These are phyloP conservation scores for Barypeithes pellucidus DNA, from an alignment of 2,888 invertebrate species.

Conservation along the genomic window DNA sequence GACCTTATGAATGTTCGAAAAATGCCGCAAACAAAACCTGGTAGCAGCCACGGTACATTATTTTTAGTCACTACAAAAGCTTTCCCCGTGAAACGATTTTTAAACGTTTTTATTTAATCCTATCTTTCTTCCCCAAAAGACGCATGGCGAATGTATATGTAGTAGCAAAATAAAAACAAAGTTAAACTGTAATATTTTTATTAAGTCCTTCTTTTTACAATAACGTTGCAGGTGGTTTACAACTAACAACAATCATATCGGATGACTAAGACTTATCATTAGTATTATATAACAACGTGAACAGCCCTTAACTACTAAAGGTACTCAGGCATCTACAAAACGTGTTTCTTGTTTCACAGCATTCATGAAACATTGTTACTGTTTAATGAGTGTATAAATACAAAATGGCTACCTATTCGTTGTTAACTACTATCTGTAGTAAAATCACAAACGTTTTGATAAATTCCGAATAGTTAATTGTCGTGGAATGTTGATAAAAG, in stretches of 20 bases:
- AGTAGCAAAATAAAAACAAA: conserved; percentile 10
- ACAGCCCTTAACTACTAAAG: conserved; percentile 72
- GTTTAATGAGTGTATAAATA: conserved; percentile 69
- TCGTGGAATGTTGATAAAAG: not conserved
- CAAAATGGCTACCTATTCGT: conserved; percentile 61
- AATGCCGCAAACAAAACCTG: too few relatives aligned
- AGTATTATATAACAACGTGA: conserved; percentile 71
- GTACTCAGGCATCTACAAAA: conserved; percentile 71
- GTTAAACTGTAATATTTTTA: conserved; percentile 70
- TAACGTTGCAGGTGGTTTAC: conserved; percentile 70
- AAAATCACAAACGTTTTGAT: conserved; percentile 48
- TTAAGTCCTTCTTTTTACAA: conserved; percentile 70
- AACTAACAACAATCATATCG: conserved; percentile 70
- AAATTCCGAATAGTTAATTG: conserved; percentile 8
- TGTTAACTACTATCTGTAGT: conserved; percentile 52
- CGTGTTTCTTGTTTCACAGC: conserved; percentile 66
- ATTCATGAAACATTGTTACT: conserved; percentile 67
- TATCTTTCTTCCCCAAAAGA: too few relatives aligned
- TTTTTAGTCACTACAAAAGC: too few relatives aligned
- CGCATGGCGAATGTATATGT: too few relatives aligned
- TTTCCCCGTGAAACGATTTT: too few relatives aligned
- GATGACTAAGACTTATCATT: conserved; percentile 66
- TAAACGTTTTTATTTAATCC: too few relatives aligned
- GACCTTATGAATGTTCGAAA: too few relatives aligned
- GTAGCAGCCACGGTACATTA: too few relatives aligned